Conservation (phyloP, 2,797 vertebrate genomes). For the Strix occidentalis region DNA sequence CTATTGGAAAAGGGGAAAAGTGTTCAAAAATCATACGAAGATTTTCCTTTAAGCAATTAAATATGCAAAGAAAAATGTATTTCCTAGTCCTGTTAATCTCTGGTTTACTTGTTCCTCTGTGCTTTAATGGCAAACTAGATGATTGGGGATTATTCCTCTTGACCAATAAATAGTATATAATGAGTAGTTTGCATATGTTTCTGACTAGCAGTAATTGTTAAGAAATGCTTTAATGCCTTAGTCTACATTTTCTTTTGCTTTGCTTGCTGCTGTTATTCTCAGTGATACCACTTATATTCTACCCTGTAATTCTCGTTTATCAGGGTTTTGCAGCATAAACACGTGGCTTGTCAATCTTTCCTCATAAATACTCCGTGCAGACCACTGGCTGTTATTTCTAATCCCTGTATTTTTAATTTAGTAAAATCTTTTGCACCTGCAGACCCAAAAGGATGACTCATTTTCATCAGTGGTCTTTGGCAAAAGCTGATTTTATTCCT, state of each 20-base stretch:
- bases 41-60: not conserved
- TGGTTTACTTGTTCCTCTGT: not conserved
- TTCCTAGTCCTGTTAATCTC: not conserved
- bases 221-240: not conserved
- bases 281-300: not conserved
- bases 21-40: not conserved
- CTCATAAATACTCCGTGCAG: not conserved
- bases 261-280: not conserved
- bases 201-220: not conserved
- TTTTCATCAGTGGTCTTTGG: not conserved
- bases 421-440: not conserved
- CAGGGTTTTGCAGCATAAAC: not conserved
- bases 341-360: not conserved
- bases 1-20: not conserved
- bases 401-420: slow-evolving; percentile 37
- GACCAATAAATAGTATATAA: not conserved
- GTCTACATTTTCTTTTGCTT: not conserved
- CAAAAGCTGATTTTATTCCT: slow-evolving; percentile 14
- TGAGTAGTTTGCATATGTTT: not conserved
- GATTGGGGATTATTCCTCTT: not conserved
- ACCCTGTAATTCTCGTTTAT: not conserved
- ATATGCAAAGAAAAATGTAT: not conserved
- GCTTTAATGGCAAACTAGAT: not conserved
- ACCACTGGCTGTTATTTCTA: slow-evolving; percentile 12
- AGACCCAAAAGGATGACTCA: not conserved